Base-by-base conservation (phyloP, 2,888 invertebrate genomes). In the Orchesella flavescens region DNA sequence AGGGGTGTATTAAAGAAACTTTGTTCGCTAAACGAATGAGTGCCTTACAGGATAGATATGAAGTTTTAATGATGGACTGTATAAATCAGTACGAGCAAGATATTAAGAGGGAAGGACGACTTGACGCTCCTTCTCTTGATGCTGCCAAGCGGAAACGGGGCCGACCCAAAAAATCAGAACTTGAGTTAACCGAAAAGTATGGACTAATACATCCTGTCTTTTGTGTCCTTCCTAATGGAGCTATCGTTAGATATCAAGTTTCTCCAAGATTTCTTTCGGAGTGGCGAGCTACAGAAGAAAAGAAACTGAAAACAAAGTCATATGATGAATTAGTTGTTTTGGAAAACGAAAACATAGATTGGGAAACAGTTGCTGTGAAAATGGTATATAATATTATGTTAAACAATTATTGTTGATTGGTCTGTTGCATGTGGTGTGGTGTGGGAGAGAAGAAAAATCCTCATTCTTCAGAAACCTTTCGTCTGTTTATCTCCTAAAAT, bases 1-100 rank as follows among this genome's bases (percentile, higher is more conserved):
- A 84, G n/a, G 49, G 43, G 24, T 75, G 79, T n/a, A 82, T 88
- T 5, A 69, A 59, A n/a, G 86, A 87, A 66, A 68, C 65, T 1
- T 57, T 87, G 13, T 7, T 65, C 3, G 69, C 81, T 1, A 75
- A 59, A 15, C 57, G 61, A 21, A 44, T 85, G 12, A n/a, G 55
- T n/a, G 12, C 19, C 1, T 23, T 83, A 0, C 12, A 71, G 15
- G 66, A 72, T 13, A 61, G 85, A 43, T 84, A 85, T 19, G 72
- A 83, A 23, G 69, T 69, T 19, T 55, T 86, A 1, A 44, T 82
- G 79, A 12, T n/a, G n/a, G 81, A 68, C 46, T 82, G 77, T 65
- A 66, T 74, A 44, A 44, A 24, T 13, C 46, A 43, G 19, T 68
- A 53, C 43, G 77, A 78, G 49, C 61, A 49, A 59, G 73, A 78